These are phyloP conservation scores for Agapornis roseicollis DNA, from an alignment of 2,113 vertebrate species.

Conservation along the genomic window DNA sequence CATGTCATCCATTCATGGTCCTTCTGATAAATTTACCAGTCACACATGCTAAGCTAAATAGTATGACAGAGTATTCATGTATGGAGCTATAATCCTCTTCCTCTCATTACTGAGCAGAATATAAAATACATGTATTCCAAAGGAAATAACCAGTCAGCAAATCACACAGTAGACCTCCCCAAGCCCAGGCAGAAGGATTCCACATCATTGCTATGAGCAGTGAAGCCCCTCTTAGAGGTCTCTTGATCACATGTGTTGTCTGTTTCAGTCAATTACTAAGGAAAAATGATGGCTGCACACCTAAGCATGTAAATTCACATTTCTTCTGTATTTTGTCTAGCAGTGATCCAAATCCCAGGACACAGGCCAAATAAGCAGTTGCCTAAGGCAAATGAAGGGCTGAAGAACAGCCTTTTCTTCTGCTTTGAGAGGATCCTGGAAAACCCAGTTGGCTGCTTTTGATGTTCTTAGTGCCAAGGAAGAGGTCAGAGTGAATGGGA, in stretches of 20 bases:
- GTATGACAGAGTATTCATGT: neutral
- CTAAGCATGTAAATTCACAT: neutral
- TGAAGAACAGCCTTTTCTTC: neutral
- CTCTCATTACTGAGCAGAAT: neutral
- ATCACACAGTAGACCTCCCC: neutral
- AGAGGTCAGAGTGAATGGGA: neutral
- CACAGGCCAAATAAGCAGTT: neutral
- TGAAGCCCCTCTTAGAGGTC: neutral
- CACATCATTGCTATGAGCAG: neutral
- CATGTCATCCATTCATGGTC: neutral
- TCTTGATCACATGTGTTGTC: neutral
- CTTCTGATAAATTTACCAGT: neutral
- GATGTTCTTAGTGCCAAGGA: neutral
- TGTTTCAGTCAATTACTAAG: neutral
- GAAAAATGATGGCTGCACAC: accelerated
- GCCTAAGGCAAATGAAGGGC: neutral
- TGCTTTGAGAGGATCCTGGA: neutral
- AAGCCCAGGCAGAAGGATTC: neutral
- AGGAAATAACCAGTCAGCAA: neutral
- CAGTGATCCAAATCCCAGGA: neutral
- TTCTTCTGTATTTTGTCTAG: neutral
- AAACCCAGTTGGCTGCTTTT: neutral
- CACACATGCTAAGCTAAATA: neutral
- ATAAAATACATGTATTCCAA: neutral
- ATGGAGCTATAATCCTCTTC: neutral